A percentile compares a stretch with the other conserved stretches of the same genome.
Evolutionary conservation across 2,888 invertebrate genomes (phyloP).

Genomic region (Sylvicola fuscatus): DNA sequence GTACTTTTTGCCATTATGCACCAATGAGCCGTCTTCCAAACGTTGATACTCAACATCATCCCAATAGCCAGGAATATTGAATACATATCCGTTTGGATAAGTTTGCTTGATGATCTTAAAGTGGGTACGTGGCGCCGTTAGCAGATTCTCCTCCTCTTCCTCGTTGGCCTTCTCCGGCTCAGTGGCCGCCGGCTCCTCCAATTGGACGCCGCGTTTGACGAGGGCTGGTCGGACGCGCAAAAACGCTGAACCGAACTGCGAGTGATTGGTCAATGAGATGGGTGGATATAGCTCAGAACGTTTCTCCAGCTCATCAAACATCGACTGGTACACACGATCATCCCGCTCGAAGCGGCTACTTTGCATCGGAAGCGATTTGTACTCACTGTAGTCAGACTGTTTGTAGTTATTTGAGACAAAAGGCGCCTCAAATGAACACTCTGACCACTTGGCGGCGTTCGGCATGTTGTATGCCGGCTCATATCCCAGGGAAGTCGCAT

Average conservation of each 20-base stretch:
- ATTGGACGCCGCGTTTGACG: background rate
- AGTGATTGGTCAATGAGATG: no score
- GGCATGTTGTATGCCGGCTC: conserved; percentile 2
- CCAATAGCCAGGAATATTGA: conserved; percentile 39
- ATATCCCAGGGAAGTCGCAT: conserved; percentile 7
- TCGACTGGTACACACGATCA: no score
- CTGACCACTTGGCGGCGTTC: conserved; percentile 16
- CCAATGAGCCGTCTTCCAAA: conserved; percentile 40
- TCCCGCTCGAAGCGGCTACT: no score
- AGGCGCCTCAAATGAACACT: conserved; percentile 11
- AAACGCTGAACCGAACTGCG: no score
- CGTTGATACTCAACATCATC: conserved; percentile 43
- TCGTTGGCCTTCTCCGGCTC: no score
- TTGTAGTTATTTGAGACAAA: conserved; percentile 5
- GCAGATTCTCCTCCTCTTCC: conserved; percentile 37
- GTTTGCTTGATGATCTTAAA: conserved; percentile 56
- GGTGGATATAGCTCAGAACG: no score
- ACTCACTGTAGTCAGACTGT: no score
- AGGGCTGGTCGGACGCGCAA: no score
- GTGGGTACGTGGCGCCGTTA: conserved; percentile 60
- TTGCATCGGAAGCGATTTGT: no score
- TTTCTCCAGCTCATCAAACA: no score
- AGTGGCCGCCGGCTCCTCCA: background rate
- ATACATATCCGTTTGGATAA: conserved; percentile 51
- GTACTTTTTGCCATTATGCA: conserved; percentile 29